Base-by-base conservation (phyloP, 2,113 vertebrate genomes). In the Mesitornis unicolor region DNA sequence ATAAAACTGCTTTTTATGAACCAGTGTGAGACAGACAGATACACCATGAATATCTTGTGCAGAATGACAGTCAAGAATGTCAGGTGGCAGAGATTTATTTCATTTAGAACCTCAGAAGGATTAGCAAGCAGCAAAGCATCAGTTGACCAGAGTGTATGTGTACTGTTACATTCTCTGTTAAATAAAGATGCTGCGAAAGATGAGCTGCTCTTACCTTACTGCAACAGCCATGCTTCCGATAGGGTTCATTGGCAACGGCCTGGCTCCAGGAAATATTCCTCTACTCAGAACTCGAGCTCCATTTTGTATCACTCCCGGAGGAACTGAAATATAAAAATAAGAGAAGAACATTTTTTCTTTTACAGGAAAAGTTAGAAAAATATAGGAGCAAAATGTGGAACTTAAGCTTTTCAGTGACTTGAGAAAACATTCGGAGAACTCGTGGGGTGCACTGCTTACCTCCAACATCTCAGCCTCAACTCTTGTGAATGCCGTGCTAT, bases 281-380 rank as follows among this genome's bases (percentile, higher is more conserved):
- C 99, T 99, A 98, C 98, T 99, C 98, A 99, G 98, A 93, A 99
- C 98, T n/a, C 99, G 99, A 36, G 99, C 98, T 95, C 99, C 99
- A 43, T 99, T 99, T 96, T 99, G 99, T 97, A 99, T 99, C 98
- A 99, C 99, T 93, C 99, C 98, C 1, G 99, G 98, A 96, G 99
- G 98, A 98, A 99, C 99, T 99, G 92, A 22, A 87, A 80, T 6
- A 94, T 78, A 81, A 93, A 31, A 33, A 3, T 8, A 92, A 89
- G 88, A 93, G 96, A 82, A 87, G 24, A 40, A 88, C 0, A 3
- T 51, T 80, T 87, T 93, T 60, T 65, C 65, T 83, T 96, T 94
- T 56, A 86, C 71, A 64, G 35, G 24, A 54, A 45, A 81, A 63
- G 19, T 45, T 19, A 63, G 38, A 87, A 85, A 90, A 87, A 24